Evolutionary conservation across 1,140 invertebrate genomes (phyloP), one percentile per base, ranked within the genome.

Genomic region (Drosophila sp.): DNA sequence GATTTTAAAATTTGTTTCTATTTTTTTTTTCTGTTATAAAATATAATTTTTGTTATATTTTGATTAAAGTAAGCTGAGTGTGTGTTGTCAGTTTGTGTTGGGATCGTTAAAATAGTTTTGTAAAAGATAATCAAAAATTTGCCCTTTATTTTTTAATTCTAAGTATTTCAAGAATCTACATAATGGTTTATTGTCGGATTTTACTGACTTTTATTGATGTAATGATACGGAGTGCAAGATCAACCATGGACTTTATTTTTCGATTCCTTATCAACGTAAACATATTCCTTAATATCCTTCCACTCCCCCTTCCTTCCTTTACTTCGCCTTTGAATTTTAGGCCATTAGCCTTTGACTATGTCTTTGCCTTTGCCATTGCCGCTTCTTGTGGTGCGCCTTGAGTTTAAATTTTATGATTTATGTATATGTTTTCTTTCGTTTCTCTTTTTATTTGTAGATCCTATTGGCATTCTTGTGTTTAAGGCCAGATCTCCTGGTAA

Each of bases 401-500:
- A 62, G 69, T 86, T 86, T 80, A 77, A 64, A 82, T 87, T 90
- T 85, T 90, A 90, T 90, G 66, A 89, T 89, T 90, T 89, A 85
- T 85, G 82, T 89, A 89, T 71, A 89, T 72, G 75, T 82, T 89
- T 50, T 87, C 84, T 87, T 87, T 86, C 74, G 86, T 90, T 90
- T 90, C 72, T 90, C 87, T 91, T 90, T 77, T 90, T 77, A 83
- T 91, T 93, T 94, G 92, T 94, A 94, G 94, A 94, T 94, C 93
- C 94, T 94, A 94, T 93, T 94, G 94, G 94, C 94, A 94, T 94
- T 94, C 94, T 94, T 94, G 94, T 94, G 94, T 94, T 94, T 94
- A 93, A 94, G 94, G 94, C 94, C 94, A 94, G 94, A 94, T 93
- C 93, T 94, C 93, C 93, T 94, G 94, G 94, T 94, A 94, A 94